Evolutionary conservation across 2,888 invertebrate genomes (phyloP).

Genomic region (Margaritifera margaritifera): DNA sequence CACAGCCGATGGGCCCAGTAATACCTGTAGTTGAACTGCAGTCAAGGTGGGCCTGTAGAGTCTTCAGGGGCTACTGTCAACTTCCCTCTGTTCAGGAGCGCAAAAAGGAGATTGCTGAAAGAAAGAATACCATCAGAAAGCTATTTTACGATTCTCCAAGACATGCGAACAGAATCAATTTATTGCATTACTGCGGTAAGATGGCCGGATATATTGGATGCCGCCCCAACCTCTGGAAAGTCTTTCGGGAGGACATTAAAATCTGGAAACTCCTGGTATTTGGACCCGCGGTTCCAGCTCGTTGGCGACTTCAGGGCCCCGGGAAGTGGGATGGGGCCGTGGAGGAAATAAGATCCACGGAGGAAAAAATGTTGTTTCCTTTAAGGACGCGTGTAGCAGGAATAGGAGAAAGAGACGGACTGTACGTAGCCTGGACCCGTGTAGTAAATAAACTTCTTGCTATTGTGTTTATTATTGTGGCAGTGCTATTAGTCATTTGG

Average conservation of each 20-base stretch:
- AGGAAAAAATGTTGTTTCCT: constrained; percentile 31
- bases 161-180: constrained; percentile 26
- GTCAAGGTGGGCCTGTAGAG: constrained; percentile 29
- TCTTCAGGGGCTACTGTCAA: constrained; percentile 24
- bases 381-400: constrained; percentile 28
- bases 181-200: constrained; percentile 29
- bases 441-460: constrained; percentile 10
- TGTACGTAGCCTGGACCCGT: constrained; percentile 31
- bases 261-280: constrained; percentile 26
- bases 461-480: no score
- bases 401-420: constrained; percentile 19
- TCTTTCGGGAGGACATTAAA: constrained; percentile 23
- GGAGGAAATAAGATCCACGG: constrained; percentile 20
- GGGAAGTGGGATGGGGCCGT: constrained; percentile 30
- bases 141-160: constrained; percentile 28
- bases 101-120: constrained; percentile 12
- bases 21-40: constrained; percentile 39
- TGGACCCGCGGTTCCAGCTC: constrained; percentile 31
- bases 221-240: constrained; percentile 25
- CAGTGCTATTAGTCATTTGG: no score
- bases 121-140: constrained; percentile 15
- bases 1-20: constrained; percentile 35
- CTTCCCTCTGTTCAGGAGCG: constrained; percentile 21
- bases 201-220: constrained; percentile 27
- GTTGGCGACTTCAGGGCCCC: constrained; percentile 35